Percentiles rank a stretch among this genome's conserved stretches.
Conservation (phyloP, 2,797 vertebrate species). For the Huso huso region DNA sequence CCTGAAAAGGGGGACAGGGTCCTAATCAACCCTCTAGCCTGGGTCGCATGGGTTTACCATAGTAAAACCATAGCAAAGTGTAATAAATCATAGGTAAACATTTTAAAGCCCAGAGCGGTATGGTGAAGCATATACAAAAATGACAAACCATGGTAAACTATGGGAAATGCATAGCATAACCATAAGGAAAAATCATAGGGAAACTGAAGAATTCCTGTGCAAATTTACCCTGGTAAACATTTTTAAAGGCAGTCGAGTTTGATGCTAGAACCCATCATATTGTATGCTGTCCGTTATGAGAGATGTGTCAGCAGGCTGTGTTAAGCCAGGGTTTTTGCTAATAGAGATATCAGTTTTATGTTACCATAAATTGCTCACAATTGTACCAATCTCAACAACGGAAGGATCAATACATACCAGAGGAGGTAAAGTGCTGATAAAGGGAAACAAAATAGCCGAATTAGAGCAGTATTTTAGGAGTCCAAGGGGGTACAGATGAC, state of each 20-base stretch:
- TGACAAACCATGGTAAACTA: too few species aligned
- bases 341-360: slow-evolving; percentile 27
- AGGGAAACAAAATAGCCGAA: slow-evolving; percentile 33
- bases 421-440: slow-evolving; percentile 41
- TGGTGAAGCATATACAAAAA: too few species aligned
- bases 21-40: too few species aligned
- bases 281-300: slow-evolving; percentile 16
- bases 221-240: too few species aligned
- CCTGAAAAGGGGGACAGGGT: not conserved
- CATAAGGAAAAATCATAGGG: too few species aligned
- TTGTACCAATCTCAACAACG: slow-evolving; percentile 38
- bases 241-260: not conserved
- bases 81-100: too few species aligned
- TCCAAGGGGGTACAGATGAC: slow-evolving; percentile 25
- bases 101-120: too few species aligned
- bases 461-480: slow-evolving; percentile 37
- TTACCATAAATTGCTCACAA: slow-evolving; percentile 44
- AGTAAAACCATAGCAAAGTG: too few species aligned
- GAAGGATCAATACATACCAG: slow-evolving; percentile 37
- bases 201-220: too few species aligned
- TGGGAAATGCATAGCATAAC: too few species aligned
- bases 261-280: not conserved
- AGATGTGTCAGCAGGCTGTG: slow-evolving; percentile 24
- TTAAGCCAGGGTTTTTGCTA: slow-evolving; percentile 24
- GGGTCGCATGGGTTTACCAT: too few species aligned